Evolutionary conservation across 2,888 invertebrate genomes (phyloP).

Genomic region (Tetropium fuscum): DNA sequence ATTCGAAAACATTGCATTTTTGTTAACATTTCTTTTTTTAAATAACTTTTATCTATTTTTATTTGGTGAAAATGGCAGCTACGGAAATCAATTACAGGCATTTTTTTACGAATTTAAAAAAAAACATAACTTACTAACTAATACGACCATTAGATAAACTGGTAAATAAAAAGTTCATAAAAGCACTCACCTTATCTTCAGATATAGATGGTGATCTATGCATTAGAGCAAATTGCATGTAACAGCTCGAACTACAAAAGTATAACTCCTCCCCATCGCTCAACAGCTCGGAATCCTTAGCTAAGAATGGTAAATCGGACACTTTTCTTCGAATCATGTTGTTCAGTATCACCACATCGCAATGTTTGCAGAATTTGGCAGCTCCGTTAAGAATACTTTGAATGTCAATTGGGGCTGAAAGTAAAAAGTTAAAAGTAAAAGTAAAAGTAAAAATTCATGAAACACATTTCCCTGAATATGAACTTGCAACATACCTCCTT

Average conservation of each 20-base stretch:
- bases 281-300: constrained; percentile 73
- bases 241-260: constrained; percentile 92
- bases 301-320: constrained; percentile 79
- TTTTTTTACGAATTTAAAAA: too few relatives aligned
- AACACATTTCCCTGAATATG: too few relatives aligned
- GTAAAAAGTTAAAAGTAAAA: too few relatives aligned
- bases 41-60: too few relatives aligned
- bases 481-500: constrained; percentile 70
- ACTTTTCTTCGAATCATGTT: constrained; percentile 85
- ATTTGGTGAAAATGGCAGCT: too few relatives aligned
- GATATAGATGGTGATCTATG: constrained; percentile 70
- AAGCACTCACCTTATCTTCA: constrained; percentile 72
- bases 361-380: constrained; percentile 92
- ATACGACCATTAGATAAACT: too few relatives aligned
- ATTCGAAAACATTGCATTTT: too few relatives aligned
- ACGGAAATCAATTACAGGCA: too few relatives aligned
- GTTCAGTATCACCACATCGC: constrained; percentile 90
- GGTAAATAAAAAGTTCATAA: too few relatives aligned
- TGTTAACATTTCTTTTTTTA: too few relatives aligned
- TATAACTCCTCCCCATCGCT: constrained; percentile 76
- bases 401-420: constrained; percentile 82
- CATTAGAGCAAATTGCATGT: constrained; percentile 83
- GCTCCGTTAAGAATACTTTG: constrained; percentile 92
- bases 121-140: too few relatives aligned
- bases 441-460: too few relatives aligned